Conservation (phyloP, 2,113 vertebrate genomes). For the Calidris pugnax region DNA sequence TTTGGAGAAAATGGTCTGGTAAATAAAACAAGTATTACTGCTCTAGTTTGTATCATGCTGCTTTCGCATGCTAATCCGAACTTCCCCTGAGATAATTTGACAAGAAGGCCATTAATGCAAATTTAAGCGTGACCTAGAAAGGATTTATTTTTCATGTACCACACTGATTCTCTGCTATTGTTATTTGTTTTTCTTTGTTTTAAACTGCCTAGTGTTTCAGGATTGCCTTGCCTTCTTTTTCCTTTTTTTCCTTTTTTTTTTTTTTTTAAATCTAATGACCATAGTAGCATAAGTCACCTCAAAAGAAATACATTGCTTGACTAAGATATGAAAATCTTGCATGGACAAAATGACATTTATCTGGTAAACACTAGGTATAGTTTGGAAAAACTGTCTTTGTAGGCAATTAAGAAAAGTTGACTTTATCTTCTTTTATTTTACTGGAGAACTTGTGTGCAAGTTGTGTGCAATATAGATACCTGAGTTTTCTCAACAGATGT, state of each 20-base stretch:
- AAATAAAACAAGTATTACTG: slow-evolving; percentile 28
- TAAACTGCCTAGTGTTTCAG: neutral
- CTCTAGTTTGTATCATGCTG: neutral
- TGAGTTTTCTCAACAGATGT: neutral
- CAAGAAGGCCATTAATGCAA: slow-evolving; percentile 60
- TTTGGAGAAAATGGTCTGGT: slow-evolving; percentile 17
- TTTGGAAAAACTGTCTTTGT: neutral
- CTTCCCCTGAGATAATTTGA: slow-evolving; percentile 55
- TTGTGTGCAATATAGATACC: neutral
- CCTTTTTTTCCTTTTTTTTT: neutral
- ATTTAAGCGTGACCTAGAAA: slow-evolving; percentile 57
- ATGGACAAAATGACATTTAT: neutral
- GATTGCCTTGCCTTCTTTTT: neutral
- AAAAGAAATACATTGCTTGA: neutral
- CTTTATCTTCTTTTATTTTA: neutral
- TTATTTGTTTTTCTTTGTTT: slow-evolving; percentile 44
- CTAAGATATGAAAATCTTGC: neutral
- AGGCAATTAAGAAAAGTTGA: neutral
- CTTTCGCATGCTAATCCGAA: slow-evolving; percentile 7
- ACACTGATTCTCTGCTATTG: slow-evolving; percentile 17
- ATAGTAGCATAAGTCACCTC: neutral
- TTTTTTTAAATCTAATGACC: neutral
- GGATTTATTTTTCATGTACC: slow-evolving; percentile 36
- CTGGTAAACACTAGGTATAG: neutral
- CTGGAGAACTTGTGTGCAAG: neutral